A percentile compares a stretch with the other conserved stretches of the same genome.
These are phyloP conservation scores for Melangyna quadrimaculata DNA, from an alignment of 2,888 invertebrate genomes.

Conservation along the genomic window DNA sequence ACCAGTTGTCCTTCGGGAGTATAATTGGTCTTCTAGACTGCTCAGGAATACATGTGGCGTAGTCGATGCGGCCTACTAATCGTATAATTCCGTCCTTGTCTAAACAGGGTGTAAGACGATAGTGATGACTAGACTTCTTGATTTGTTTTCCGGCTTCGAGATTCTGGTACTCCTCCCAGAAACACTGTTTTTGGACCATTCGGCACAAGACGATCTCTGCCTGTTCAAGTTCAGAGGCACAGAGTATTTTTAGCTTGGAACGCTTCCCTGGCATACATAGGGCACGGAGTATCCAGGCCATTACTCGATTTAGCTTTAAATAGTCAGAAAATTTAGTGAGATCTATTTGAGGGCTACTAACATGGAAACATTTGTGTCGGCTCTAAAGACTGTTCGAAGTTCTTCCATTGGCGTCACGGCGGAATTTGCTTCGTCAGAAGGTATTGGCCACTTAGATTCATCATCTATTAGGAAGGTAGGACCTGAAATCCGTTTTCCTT, in stretches of 20 bases:
- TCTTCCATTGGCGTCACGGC: neutral
- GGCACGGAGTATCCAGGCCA: conserved; percentile 11
- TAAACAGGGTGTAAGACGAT: neutral
- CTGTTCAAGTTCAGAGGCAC: neutral
- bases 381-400: neutral
- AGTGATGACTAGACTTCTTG: neutral
- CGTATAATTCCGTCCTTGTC: neutral
- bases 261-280: neutral
- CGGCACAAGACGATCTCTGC: neutral
- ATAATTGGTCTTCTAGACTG: neutral
- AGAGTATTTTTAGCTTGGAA: neutral
- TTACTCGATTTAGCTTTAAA: conserved; percentile 19
- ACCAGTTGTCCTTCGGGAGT: neutral
- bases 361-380: neutral
- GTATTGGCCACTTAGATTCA: neutral
- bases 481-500: neutral
- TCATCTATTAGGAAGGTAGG: conserved; percentile 1
- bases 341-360: conserved; percentile 2
- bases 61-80: neutral
- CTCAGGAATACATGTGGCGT: neutral
- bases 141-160: neutral
- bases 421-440: neutral
- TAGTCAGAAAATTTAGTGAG: conserved; percentile 15
- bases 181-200: conserved; percentile 9
- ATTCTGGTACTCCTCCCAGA: neutral